Evolutionary conservation across 2,888 invertebrate genomes (phyloP).

Genomic region (Agrilus biguttatus): DNA sequence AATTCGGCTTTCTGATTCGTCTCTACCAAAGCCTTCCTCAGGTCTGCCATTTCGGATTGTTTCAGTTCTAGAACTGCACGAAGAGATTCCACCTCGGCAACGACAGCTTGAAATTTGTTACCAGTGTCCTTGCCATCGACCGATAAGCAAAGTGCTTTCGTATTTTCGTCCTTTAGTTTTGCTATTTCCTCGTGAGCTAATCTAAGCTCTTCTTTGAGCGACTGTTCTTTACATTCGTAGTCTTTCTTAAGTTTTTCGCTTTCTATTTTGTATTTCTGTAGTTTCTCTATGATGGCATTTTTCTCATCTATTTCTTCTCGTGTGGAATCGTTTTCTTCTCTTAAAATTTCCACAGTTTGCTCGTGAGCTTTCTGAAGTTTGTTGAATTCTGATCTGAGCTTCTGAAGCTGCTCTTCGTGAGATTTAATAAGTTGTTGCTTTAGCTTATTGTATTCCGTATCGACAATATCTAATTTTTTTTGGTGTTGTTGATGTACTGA

Average conservation of each 20-base stretch:
- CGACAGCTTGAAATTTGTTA: constrained; percentile 2
- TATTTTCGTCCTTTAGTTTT: constrained; percentile 23
- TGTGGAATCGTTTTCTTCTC: constrained; percentile 30
- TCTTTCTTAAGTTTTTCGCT: constrained; percentile 22
- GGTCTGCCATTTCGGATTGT: constrained; percentile 68
- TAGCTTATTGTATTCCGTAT: constrained; percentile 17
- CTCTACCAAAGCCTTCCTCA: constrained; percentile 57
- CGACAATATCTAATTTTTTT: constrained; percentile 20
- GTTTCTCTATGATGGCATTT: constrained; percentile 16
- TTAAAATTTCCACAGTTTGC: constrained; percentile 26
- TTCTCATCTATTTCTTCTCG: constrained; percentile 28
- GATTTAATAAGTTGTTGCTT: constrained; percentile 15
- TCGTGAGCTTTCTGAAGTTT: constrained; percentile 26
- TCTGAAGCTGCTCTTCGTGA: constrained; percentile 23
- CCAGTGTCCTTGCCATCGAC: constrained; percentile 24
- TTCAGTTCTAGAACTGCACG: constrained; percentile 79
- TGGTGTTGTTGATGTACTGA: constrained; percentile 27
- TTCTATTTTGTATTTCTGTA: constrained; percentile 16
- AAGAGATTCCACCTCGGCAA: constrained; percentile 59
- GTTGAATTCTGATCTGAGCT: constrained; percentile 22
- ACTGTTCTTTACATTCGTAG: constrained; percentile 21
- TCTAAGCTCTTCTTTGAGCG: constrained; percentile 17
- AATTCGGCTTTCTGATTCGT: constrained; percentile 59
- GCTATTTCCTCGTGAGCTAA: constrained; percentile 18
- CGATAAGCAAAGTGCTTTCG: constrained; percentile 18